Evolutionary conservation across 2,113 vertebrate species (phyloP).

Genomic region (Sturnus vulgaris): DNA sequence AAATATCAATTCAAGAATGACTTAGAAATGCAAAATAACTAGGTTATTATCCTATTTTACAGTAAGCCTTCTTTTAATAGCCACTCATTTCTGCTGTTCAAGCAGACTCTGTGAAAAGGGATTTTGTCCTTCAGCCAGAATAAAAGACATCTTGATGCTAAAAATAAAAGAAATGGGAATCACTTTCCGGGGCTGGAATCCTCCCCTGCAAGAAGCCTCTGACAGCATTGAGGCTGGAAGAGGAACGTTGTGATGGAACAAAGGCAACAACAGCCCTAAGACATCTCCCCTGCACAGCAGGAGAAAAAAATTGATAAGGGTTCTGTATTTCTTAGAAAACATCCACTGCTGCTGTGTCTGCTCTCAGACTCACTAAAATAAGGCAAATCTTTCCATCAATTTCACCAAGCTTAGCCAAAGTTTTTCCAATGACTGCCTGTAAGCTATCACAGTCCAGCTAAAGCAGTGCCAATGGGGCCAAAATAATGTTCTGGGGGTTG

Average conservation of each 20-base stretch:
- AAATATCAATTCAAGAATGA: conserved; percentile 35
- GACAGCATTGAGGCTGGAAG: conserved; percentile 16
- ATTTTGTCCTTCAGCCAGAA: conserved; percentile 66
- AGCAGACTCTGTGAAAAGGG: conserved; percentile 46
- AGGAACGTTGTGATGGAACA: not conserved
- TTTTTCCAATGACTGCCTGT: not conserved
- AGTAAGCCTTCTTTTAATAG: conserved; percentile 61
- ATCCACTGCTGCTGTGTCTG: not conserved
- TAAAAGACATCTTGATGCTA: conserved; percentile 64
- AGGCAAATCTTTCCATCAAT: not conserved
- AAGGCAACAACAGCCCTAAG: conserved; percentile 35
- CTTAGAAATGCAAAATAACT: conserved; percentile 55
- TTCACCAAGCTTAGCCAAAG: not conserved
- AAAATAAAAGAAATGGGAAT: conserved; percentile 64
- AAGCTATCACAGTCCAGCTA: not conserved
- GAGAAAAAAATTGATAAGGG: conserved; percentile 24
- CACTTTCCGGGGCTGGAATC: conserved; percentile 55
- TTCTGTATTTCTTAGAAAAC: conserved; percentile 11
- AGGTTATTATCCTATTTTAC: conserved; percentile 56
- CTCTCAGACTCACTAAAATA: not conserved
- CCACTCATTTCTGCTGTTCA: conserved; percentile 57
- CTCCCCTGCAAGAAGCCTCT: conserved; percentile 44
- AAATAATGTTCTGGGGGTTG: not conserved
- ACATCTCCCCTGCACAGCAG: not conserved
- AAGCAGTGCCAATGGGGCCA: not conserved